Base-by-base conservation (phyloP, 2,113 vertebrate genomes). In the Cebus imitator region DNA sequence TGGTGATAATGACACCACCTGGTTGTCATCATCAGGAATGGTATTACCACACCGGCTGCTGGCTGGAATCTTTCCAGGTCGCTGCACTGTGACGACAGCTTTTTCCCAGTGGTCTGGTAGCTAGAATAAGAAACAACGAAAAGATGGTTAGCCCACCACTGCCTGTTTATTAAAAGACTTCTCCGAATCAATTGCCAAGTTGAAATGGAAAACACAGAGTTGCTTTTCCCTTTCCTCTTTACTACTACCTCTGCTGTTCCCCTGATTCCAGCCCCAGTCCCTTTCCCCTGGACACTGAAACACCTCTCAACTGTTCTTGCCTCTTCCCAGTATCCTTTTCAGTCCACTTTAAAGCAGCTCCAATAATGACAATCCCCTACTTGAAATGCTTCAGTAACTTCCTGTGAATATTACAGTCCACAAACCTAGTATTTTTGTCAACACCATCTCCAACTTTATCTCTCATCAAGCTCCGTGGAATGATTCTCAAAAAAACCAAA, bases 101-200 rank as follows among this genome's bases (percentile, higher is more conserved):
- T 99, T 99, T 97, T 99, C 99, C 99, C 99, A 99, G 95, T 99
- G 99, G 97, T 99, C 99, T 0, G 99, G 99, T 84, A 99, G 98
- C 99, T 99, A 95, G 35, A 75, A 8, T 7, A 25, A 82, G 92
- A 88, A 91, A n/a, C 17, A 12, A 73, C 20, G 50, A 37, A 64
- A 88, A 92, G 25, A 61, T 30, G 27, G 12, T 64, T 64, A 30
- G 61, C 52, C 83, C 48, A 32, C n/a, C 5, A 72, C 43, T 9
- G 45, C 81, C 72, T 6, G 18, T 70, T 48, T 85, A 17, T 30
- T 30, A 32, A 81, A n/a, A 78, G 45, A 61, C 70, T 8, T 43
- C 76, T 73, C n/a, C 9, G 6, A 37, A 84, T 17, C 1, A 70
- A 8, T 25, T 25, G 52, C 72, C 73, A 66, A n/a, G 82, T 25